phyloP scores from a whole-genome alignment of 2,888 invertebrate species.

The Drosophila mettleri region DNA sequence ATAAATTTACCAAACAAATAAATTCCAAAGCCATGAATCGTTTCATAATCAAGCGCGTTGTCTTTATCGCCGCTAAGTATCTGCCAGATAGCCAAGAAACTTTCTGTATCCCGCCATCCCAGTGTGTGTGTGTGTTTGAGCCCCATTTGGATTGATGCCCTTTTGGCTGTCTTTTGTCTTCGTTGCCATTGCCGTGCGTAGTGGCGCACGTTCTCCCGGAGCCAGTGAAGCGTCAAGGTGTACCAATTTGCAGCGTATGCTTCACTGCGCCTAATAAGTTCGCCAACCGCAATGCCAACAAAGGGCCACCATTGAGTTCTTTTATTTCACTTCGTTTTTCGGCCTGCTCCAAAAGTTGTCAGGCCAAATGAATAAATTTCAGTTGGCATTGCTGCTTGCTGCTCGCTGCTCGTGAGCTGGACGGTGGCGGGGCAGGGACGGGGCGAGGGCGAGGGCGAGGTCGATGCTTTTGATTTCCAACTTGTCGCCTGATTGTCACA shows the following conservation, averaged over 20 bases:
- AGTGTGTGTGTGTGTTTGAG: constrained; percentile 14
- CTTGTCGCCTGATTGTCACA: constrained; percentile 80
- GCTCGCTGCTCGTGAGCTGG: constrained; percentile 7
- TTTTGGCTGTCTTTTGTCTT: constrained; percentile 59
- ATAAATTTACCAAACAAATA: constrained; percentile 78
- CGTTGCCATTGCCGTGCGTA: constrained; percentile 7
- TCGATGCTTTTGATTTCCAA: constrained; percentile 71
- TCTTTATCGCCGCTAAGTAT: constrained; percentile 77
- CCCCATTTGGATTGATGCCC: constrained; percentile 63
- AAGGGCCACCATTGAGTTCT: constrained; percentile 44
- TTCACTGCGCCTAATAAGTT: constrained; percentile 80
- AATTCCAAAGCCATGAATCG: constrained; percentile 70
- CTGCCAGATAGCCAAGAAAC: constrained; percentile 65
- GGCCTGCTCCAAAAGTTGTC: constrained; percentile 56
- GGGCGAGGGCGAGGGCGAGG: too few relatives aligned
- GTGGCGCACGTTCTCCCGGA: constrained; percentile 40
- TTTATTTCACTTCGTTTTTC: constrained; percentile 24
- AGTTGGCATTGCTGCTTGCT: constrained; percentile 43
- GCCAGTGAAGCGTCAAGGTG: constrained; percentile 83
- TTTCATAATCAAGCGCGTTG: constrained; percentile 75
- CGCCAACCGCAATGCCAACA: constrained; percentile 64
- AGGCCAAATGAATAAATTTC: constrained; percentile 75
- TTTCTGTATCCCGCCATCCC: constrained; percentile 40
- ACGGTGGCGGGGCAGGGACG: not conserved
- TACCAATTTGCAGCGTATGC: constrained; percentile 83